phyloP scores from a whole-genome alignment of 2,888 invertebrate genomes.

The Ophion ellenae region DNA sequence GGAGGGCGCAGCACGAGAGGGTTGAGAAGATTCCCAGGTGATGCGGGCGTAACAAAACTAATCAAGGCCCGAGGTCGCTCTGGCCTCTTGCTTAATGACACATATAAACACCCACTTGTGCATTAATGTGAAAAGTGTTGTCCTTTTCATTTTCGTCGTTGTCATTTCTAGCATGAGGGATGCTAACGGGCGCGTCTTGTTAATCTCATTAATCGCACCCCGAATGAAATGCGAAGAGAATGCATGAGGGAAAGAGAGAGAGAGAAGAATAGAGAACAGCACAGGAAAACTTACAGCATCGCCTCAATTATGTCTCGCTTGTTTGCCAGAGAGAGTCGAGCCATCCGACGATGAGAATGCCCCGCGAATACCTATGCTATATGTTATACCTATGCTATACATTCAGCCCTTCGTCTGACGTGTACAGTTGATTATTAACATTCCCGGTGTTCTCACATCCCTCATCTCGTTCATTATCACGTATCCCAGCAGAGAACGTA shows the following conservation, averaged over 20 bases:
- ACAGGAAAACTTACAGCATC: constrained; percentile 45
- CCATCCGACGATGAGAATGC: constrained; percentile 49
- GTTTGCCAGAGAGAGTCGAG: constrained; percentile 47
- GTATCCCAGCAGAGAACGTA: constrained; percentile 35
- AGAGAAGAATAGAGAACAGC: background rate
- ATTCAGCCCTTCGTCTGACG: constrained; percentile 43
- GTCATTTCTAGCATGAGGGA: constrained; percentile 21
- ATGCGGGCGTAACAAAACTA: constrained; percentile 62
- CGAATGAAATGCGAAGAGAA: constrained; percentile 35
- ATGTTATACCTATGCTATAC: too few species aligned
- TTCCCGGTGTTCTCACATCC: constrained; percentile 61
- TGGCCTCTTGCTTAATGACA: constrained; percentile 33
- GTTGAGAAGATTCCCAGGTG: constrained; percentile 27
- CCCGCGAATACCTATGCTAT: constrained; percentile 43
- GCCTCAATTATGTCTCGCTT: constrained; percentile 62
- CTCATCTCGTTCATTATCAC: constrained; percentile 63
- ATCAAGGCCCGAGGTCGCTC: constrained; percentile 44
- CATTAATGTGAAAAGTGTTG: constrained; percentile 42
- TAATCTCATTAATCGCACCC: constrained; percentile 39
- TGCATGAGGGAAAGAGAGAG: constrained; percentile 4
- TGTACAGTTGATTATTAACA: constrained; percentile 63
- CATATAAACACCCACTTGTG: constrained; percentile 2
- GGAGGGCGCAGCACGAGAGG: constrained; percentile 6
- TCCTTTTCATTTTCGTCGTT: constrained; percentile 21
- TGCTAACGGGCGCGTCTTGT: constrained; percentile 57